Evolutionary conservation across 2,888 invertebrate species (phyloP).

Genomic region (Melieria crassipennis): DNA sequence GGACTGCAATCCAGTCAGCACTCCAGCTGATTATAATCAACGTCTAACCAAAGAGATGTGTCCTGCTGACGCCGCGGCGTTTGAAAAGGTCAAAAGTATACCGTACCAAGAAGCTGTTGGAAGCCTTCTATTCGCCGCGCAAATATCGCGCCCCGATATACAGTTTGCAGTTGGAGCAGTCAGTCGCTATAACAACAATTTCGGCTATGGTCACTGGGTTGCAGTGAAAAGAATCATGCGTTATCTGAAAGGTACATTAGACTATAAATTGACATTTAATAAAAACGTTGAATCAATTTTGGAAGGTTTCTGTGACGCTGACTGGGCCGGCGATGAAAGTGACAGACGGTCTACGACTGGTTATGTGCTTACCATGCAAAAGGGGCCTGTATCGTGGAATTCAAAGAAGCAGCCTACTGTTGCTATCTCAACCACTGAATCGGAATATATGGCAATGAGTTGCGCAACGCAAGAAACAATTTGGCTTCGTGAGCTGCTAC

Average conservation of each 20-base stretch:
- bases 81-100: neutral
- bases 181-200: conserved; percentile 34
- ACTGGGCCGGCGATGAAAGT: conserved; percentile 16
- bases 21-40: conserved; percentile 24
- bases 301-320: conserved; percentile 1
- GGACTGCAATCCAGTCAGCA: conserved; percentile 24
- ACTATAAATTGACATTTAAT: no score
- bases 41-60: conserved; percentile 27
- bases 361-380: conserved; percentile 9
- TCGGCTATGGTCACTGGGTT: conserved; percentile 36
- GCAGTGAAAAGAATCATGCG: conserved; percentile 24
- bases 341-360: conserved; percentile 15
- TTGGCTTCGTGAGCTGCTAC: neutral
- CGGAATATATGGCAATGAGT: neutral
- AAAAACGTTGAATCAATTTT: no score
- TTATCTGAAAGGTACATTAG: neutral
- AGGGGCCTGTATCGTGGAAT: conserved; percentile 9
- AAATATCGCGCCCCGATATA: conserved; percentile 35
- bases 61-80: neutral
- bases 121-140: conserved; percentile 32
- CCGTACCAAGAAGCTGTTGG: conserved; percentile 24
- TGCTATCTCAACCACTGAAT: neutral
- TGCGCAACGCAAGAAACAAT: conserved; percentile 8
- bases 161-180: conserved; percentile 28
- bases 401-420: neutral